A percentile compares a stretch with the other conserved stretches of the same genome.
Evolutionary conservation across 2,888 invertebrate species (phyloP).

Genomic region (Holacanthella duospinosa): DNA sequence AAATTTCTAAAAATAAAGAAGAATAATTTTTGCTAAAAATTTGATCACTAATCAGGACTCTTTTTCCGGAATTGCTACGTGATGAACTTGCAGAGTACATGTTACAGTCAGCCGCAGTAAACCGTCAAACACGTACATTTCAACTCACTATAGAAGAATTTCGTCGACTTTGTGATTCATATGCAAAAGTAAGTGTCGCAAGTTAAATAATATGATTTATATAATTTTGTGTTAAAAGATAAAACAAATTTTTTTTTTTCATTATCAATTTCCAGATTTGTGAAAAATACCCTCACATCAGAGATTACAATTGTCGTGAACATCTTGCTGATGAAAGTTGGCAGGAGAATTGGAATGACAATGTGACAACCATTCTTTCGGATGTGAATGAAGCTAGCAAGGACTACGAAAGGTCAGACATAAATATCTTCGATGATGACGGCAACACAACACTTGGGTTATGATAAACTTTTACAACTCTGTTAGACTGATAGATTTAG

Average conservation of each 20-base stretch:
- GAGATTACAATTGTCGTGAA: slow-evolving; percentile 24
- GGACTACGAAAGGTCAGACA: background rate
- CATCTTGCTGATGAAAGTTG: slow-evolving; percentile 22
- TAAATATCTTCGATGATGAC: background rate
- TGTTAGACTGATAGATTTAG: background rate
- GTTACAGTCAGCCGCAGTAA: slow-evolving; percentile 59
- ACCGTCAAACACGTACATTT: slow-evolving; percentile 57
- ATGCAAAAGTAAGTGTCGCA: slow-evolving; percentile 46
- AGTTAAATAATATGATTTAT: background rate
- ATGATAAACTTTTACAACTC: background rate
- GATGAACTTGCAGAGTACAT: slow-evolving; percentile 56
- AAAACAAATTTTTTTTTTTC: background rate
- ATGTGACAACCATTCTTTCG: background rate
- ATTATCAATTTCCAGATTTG: slow-evolving; percentile 21
- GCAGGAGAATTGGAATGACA: slow-evolving; percentile 13
- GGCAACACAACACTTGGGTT: background rate
- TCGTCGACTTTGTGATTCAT: slow-evolving; percentile 62
- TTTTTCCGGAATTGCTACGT: slow-evolving; percentile 63
- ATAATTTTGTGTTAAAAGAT: too few relatives aligned
- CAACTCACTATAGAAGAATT: slow-evolving; percentile 69
- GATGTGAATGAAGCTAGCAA: background rate
- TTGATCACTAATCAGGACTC: slow-evolving; percentile 44
- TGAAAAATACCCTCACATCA: slow-evolving; percentile 24
- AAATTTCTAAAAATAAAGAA: background rate
- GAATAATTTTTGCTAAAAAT: slow-evolving; percentile 2